Evolutionary conservation across 2,113 vertebrate genomes (phyloP).

Genomic region (Camelus bactrianus): DNA sequence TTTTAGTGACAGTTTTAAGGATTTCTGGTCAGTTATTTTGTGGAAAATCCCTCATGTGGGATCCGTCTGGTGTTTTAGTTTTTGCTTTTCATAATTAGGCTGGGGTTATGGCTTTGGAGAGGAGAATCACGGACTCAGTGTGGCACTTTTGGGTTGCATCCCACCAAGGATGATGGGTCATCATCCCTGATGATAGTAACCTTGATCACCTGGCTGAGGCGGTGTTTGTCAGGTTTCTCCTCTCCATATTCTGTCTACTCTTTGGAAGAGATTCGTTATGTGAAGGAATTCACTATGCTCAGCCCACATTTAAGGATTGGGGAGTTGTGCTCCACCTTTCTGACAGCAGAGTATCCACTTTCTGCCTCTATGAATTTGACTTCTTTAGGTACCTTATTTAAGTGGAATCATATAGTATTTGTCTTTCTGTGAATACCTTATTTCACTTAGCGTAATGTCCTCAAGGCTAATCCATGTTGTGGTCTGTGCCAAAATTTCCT

Average conservation of each 20-base stretch:
- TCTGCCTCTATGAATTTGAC: not conserved
- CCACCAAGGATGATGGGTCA: too few species aligned
- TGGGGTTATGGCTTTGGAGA: not conserved
- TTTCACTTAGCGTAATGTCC: not conserved
- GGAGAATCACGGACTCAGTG: not conserved
- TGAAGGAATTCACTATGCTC: not conserved
- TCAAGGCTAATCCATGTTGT: not conserved
- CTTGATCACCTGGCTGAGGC: not conserved
- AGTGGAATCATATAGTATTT: not conserved
- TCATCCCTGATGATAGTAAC: not conserved
- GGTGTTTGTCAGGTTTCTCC: not conserved
- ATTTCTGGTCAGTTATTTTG: not conserved
- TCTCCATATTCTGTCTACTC: not conserved
- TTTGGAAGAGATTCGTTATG: not conserved
- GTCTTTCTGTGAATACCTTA: not conserved
- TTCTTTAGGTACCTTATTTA: not conserved
- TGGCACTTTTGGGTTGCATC: not conserved
- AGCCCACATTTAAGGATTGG: not conserved
- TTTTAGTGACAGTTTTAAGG: not conserved
- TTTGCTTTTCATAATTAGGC: not conserved
- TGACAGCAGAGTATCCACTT: not conserved
- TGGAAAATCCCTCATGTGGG: not conserved
- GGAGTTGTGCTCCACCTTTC: not conserved
- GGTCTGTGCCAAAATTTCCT: not conserved
- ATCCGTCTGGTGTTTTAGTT: not conserved